Percentiles rank a stretch among this genome's conserved stretches.
These are phyloP conservation scores for Plutomurus gul DNA, from an alignment of 1,140 invertebrate species.

Conservation along the genomic window DNA sequence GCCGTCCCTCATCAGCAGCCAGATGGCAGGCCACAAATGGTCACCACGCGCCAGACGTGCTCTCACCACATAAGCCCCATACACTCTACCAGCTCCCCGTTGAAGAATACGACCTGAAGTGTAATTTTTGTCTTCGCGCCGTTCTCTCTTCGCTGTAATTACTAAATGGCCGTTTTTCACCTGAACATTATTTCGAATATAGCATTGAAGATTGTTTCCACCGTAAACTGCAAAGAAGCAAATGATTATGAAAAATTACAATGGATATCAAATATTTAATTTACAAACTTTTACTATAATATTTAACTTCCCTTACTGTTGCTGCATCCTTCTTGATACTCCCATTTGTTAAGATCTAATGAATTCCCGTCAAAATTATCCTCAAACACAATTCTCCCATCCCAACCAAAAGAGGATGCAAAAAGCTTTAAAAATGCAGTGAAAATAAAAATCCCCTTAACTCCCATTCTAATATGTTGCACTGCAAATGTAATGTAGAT, in stretches of 20 bases:
- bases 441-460: too few relatives aligned
- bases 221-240: too few relatives aligned
- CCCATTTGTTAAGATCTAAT: conserved; percentile 42
- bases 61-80: conserved; percentile 42
- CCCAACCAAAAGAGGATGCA: too few relatives aligned
- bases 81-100: background rate
- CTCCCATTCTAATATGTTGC: too few relatives aligned
- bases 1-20: background rate
- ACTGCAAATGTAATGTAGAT: too few relatives aligned
- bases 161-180: conserved; percentile 35
- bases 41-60: conserved; percentile 27
- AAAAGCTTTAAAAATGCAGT: too few relatives aligned
- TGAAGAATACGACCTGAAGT: conserved; percentile 42
- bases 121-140: conserved; percentile 40
- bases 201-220: conserved; percentile 40
- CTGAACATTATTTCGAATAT: conserved; percentile 39
- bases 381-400: conserved; percentile 40
- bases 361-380: conserved; percentile 44
- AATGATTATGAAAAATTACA: background rate
- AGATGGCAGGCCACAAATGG: conserved; percentile 39
- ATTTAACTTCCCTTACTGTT: conserved; percentile 11
- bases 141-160: conserved; percentile 29
- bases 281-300: too few relatives aligned
- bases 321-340: conserved; percentile 42
- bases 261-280: background rate